Conservation (phyloP, 2,113 vertebrate species). For the Lathamus discolor region DNA sequence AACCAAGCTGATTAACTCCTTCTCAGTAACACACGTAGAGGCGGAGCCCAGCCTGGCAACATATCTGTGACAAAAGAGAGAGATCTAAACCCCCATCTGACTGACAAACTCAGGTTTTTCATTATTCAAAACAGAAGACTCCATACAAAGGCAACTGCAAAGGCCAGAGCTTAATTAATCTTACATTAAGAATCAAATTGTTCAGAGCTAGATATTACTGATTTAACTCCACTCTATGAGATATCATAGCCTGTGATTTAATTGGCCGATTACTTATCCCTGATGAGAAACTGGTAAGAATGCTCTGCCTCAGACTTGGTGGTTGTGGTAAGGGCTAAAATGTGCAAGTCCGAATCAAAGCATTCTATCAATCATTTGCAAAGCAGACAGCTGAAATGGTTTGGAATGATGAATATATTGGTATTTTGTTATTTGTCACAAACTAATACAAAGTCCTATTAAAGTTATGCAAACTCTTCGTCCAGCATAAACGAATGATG, state of each 20-base stretch:
- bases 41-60: neutral
- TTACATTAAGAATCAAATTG: constrained; percentile 10
- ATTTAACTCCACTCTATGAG: neutral
- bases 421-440: neutral
- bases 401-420: neutral
- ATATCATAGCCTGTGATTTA: neutral
- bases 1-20: neutral
- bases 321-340: neutral
- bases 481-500: constrained; percentile 11
- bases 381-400: neutral
- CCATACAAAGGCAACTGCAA: neutral
- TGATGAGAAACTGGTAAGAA: neutral
- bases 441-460: constrained; percentile 32
- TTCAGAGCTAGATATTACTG: constrained; percentile 1
- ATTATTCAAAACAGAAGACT: neutral
- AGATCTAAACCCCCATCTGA: neutral
- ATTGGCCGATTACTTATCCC: constrained; percentile 15
- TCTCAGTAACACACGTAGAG: neutral
- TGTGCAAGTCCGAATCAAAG: neutral
- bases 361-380: neutral
- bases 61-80: neutral
- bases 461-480: neutral
- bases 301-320: neutral
- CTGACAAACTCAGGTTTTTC: neutral
- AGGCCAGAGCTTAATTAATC: neutral